Percentiles rank a stretch among this genome's conserved stretches.
These are phyloP conservation scores for Hycleus phaleratus DNA, from an alignment of 1,140 invertebrate species.

Conservation along the genomic window DNA sequence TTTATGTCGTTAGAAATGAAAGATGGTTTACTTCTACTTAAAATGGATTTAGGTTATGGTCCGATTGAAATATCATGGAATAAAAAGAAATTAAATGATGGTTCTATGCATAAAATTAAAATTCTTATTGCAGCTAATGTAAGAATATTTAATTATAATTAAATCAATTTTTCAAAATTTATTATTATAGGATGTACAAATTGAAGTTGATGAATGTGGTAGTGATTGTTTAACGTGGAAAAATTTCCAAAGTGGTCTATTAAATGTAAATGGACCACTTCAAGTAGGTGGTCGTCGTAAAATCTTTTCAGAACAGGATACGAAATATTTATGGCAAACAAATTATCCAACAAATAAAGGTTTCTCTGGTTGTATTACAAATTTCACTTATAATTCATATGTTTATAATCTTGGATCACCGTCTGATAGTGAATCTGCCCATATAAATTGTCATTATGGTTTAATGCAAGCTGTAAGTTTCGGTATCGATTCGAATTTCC, in stretches of 20 bases:
- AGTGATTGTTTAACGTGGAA: slow-evolving; percentile 64
- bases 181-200: slow-evolving; percentile 53
- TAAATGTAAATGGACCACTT: slow-evolving; percentile 83
- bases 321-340: slow-evolving; percentile 52
- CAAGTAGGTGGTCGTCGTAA: slow-evolving; percentile 73
- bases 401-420: slow-evolving; percentile 73
- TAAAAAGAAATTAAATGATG: slow-evolving; percentile 66
- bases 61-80: slow-evolving; percentile 42
- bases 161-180: slow-evolving; percentile 15
- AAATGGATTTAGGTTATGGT: slow-evolving; percentile 86
- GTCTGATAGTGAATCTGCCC: slow-evolving; percentile 54
- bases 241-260: slow-evolving; percentile 65
- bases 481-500: slow-evolving; percentile 73
- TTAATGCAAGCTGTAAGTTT: slow-evolving; percentile 67
- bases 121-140: slow-evolving; percentile 20
- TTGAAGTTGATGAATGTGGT: slow-evolving; percentile 69
- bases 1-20: slow-evolving; percentile 85
- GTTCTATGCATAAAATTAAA: slow-evolving; percentile 68
- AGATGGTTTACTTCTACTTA: slow-evolving; percentile 75
- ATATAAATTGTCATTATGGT: slow-evolving; percentile 60
- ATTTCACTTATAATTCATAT: slow-evolving; percentile 71
- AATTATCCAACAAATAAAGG: slow-evolving; percentile 54
- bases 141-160: background rate
- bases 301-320: slow-evolving; percentile 46
- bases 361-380: slow-evolving; percentile 80